Evolutionary conservation across 2,113 vertebrate genomes (phyloP).

Genomic region (Conger conger): DNA sequence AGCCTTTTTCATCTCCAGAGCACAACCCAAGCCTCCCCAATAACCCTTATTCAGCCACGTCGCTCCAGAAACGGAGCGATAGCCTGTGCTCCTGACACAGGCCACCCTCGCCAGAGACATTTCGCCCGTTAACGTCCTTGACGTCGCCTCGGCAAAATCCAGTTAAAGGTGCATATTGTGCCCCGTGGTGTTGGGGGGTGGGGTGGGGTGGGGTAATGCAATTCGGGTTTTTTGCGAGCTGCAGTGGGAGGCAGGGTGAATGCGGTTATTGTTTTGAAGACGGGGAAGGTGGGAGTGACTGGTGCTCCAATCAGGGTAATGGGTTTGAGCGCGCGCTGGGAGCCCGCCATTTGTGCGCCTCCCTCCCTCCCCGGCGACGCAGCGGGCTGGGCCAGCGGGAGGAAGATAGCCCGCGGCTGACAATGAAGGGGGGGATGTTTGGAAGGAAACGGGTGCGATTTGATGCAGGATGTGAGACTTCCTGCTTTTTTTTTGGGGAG

Average conservation of each 20-base stretch:
- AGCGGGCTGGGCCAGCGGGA: slow-evolving; percentile 25
- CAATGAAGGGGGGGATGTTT: slow-evolving; percentile 54
- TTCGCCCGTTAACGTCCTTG: not conserved
- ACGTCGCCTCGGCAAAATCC: not conserved
- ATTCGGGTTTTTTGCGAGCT: not conserved
- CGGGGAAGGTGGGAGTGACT: not conserved
- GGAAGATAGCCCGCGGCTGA: slow-evolving; percentile 50
- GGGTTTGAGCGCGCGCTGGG: not conserved
- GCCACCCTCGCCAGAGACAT: not conserved
- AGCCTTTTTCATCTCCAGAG: slow-evolving; percentile 33
- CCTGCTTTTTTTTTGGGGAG: slow-evolving; percentile 44
- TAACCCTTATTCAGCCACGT: not conserved
- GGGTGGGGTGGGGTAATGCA: not conserved
- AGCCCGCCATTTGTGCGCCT: not conserved
- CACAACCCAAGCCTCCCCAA: not conserved
- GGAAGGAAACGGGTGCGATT: slow-evolving; percentile 64
- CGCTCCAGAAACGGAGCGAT: not conserved
- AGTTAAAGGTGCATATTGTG: not conserved
- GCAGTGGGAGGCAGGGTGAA: not conserved
- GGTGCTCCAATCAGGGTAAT: not conserved
- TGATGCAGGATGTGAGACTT: slow-evolving; percentile 71
- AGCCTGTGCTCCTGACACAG: no score
- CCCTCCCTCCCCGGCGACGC: not conserved
- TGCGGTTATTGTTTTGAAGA: not conserved
- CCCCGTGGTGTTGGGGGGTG: not conserved